These are phyloP conservation scores for Drosophila melanogaster DNA, from an alignment of 1,140 invertebrate genomes.

Conservation along the genomic window Release_6_plus_ISO1_MT NT_033777.3:10036001-10036500, in stretches of 20 bases:
- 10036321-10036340: conserved; percentile 12
- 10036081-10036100: conserved; percentile 12
- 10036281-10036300: neutral
- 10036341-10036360: conserved; percentile 20
- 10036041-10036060: conserved; percentile 40
- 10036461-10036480: conserved; percentile 33
- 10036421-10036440: neutral
- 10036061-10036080: conserved; percentile 47
- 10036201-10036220: no score
- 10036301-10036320: conserved; percentile 13
- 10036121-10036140: conserved; percentile 34
- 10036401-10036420: neutral
- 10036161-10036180: neutral
- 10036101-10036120: conserved; percentile 23
- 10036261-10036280: no score
- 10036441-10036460: conserved; percentile 27
- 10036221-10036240: neutral
- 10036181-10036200: neutral
- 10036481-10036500: conserved; percentile 47
- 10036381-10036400: conserved; percentile 40
- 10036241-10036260: neutral
- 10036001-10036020: conserved; percentile 1
- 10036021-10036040: conserved; percentile 46
- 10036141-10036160: conserved; percentile 16
- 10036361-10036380: conserved; percentile 29